phyloP scores from a whole-genome alignment of 2,888 invertebrate species.

The Perizoma flavofasciatum region DNA sequence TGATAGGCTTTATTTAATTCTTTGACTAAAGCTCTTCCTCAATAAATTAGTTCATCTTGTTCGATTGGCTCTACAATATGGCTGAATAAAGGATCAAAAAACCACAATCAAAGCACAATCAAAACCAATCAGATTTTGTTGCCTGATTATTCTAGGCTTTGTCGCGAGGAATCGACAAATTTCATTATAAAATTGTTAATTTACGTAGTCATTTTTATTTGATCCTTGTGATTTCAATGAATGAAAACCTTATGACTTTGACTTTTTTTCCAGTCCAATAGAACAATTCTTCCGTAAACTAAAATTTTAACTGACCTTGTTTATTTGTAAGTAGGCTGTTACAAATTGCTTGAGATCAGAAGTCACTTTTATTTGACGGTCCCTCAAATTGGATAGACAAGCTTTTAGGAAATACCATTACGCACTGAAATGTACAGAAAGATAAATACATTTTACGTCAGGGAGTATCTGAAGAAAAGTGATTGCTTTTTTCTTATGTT shows the following conservation, averaged over 20 bases:
- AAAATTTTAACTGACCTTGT: conserved; percentile 49
- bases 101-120: too few species aligned
- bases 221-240: conserved; percentile 14
- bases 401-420: conserved; percentile 32
- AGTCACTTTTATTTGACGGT: conserved; percentile 23
- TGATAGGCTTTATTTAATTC: too few species aligned
- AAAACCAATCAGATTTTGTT: too few species aligned
- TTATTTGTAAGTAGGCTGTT: conserved; percentile 31
- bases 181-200: too few species aligned
- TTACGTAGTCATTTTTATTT: too few species aligned
- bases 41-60: too few species aligned
- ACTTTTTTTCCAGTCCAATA: conserved; percentile 29
- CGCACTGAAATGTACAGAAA: conserved; percentile 3
- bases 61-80: too few species aligned
- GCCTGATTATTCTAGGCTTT: too few species aligned
- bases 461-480: neutral
- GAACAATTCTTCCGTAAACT: conserved; percentile 39
- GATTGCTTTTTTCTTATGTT: neutral
- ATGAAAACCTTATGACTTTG: too few species aligned
- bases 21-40: too few species aligned
- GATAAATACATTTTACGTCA: conserved; percentile 10
- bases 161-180: too few species aligned
- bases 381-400: conserved; percentile 31
- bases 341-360: conserved; percentile 50
- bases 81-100: too few species aligned